Evolutionary conservation across 1,140 invertebrate genomes (phyloP).

Genomic region (Periplaneta americana): DNA sequence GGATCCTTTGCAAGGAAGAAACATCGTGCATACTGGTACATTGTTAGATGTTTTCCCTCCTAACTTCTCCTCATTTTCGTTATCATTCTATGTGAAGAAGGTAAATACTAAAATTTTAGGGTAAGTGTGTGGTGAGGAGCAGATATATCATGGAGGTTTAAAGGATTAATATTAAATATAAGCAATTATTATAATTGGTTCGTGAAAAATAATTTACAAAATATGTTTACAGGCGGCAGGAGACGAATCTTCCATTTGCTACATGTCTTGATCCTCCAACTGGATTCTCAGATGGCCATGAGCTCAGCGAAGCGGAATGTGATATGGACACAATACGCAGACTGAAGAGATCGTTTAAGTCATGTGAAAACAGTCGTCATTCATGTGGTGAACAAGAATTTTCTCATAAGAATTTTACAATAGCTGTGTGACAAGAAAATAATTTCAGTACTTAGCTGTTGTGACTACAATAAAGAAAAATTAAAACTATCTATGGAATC

Average conservation of each 20-base stretch:
- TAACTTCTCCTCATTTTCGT: no score
- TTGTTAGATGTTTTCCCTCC: no score
- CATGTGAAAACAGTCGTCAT: conserved; percentile 9
- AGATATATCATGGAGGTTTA: neutral
- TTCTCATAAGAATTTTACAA: conserved; percentile 18
- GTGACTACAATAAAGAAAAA: neutral
- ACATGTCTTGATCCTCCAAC: conserved; percentile 27
- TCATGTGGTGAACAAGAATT: neutral
- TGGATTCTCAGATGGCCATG: conserved; percentile 29
- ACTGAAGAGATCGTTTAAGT: conserved; percentile 16
- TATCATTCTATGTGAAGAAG: no score
- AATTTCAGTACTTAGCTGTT: neutral
- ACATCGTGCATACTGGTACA: no score
- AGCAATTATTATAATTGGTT: conserved; percentile 5
- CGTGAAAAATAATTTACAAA: conserved; percentile 9
- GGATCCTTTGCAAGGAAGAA: no score
- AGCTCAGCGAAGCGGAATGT: conserved; percentile 30
- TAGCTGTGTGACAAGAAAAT: conserved; percentile 18
- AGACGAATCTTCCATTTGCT: conserved; percentile 15
- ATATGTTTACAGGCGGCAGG: neutral
- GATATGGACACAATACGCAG: conserved; percentile 26
- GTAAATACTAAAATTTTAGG: no score
- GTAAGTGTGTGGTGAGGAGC: no score
- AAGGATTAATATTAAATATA: neutral
- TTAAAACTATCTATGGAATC: neutral